Conservation (phyloP, 2,888 invertebrate species). For the Lasioglossum oenotherae region DNA sequence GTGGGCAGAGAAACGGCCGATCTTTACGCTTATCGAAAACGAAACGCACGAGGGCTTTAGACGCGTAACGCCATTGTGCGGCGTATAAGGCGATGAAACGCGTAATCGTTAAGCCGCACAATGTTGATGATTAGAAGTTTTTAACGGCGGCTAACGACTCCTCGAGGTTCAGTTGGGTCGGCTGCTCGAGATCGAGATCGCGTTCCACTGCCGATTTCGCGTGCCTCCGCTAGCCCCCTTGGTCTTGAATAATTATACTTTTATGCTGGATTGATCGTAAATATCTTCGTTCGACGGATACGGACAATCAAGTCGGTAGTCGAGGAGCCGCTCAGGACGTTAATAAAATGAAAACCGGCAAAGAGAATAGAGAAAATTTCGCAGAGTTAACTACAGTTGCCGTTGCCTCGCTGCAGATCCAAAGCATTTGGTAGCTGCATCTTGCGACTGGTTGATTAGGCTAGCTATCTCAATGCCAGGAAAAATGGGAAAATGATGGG, state of each 20-base stretch:
- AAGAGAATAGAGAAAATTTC: neutral
- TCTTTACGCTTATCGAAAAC: neutral
- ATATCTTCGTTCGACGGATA: constrained; percentile 7
- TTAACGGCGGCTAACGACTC: constrained; percentile 24
- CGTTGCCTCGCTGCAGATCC: neutral
- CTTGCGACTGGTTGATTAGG: neutral
- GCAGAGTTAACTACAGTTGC: neutral
- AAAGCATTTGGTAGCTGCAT: neutral
- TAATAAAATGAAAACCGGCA: constrained; percentile 2
- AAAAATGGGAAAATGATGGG: too few relatives aligned
- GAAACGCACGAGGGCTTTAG: constrained; percentile 2
- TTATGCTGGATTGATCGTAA: neutral
- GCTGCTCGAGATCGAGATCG: constrained; percentile 4
- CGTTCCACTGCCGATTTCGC: neutral
- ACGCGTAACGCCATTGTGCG: constrained; percentile 9
- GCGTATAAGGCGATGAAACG: constrained; percentile 18
- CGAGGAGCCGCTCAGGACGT: neutral
- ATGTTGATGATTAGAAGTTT: constrained; percentile 33
- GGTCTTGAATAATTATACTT: neutral
- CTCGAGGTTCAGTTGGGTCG: neutral
- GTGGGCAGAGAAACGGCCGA: neutral
- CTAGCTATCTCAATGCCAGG: neutral
- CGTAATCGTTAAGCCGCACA: constrained; percentile 30
- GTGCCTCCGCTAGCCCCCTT: neutral
- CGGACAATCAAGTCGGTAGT: constrained; percentile 6